Base-by-base conservation (phyloP, 2,113 vertebrate species). In the Salvator merianae region DNA sequence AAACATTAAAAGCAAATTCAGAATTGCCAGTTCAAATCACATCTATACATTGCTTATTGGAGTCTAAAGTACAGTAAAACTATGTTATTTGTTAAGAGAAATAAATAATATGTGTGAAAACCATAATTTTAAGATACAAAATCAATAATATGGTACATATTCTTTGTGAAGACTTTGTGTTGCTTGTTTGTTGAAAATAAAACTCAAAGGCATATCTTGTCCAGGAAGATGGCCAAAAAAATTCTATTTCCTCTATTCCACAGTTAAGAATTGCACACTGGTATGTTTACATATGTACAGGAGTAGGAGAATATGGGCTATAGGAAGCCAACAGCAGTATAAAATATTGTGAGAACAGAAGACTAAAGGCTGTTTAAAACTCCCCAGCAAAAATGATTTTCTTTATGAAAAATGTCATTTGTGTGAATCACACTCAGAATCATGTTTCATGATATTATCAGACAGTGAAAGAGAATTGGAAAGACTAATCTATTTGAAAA, bases 251-350 rank as follows among this genome's bases (percentile, higher is more conserved):
- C 93, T 95, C 96, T 97, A 97, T 89, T 93, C 94, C 92, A 96
- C 90, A 95, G 95, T 94, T 96, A 97, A 97, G 97, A 96, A 97
- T 95, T 94, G 90, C 96, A 97, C 87, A 96, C 90, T 94, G 96
- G 94, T 94, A 96, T 97, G 97, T 97, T 97, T 97, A 98, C 97
- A 97, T 98, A 98, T 99, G 95, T 98, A 98, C 98, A 99, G 53
- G 91, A 92, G 93, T 91, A 79, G 86, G 93, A 93, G 88, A 94
- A 95, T 93, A 94, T 94, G 95, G 95, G 95, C 94, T 95, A 88
- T 92, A 89, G 93, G 90, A 93, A 88, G 82, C 93, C 88, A 93
- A 81, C 89, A 89, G 95, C 78, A 91, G 90, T 93, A 94, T 86
- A 94, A 95, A 96, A 91, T 90, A 65, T 89, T 88, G 63, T 85